Base-by-base conservation (phyloP, 2,797 vertebrate species). In the Gymnoscopelus braueri region DNA sequence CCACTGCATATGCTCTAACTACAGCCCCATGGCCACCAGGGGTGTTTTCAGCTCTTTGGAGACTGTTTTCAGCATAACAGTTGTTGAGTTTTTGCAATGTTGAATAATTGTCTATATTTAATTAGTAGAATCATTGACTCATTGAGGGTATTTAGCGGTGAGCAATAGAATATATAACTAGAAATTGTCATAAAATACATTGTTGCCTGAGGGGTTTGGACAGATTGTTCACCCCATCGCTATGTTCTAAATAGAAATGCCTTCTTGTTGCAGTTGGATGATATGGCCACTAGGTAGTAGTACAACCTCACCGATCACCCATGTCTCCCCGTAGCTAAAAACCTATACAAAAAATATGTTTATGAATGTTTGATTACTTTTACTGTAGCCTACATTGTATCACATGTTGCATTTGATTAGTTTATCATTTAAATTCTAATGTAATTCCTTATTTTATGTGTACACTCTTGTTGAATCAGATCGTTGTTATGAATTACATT, bases 271-370 rank as follows among this genome's bases (percentile, higher is more conserved):
- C 76, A 89, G 1, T 75, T 35, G 15, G 0, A 9, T 0, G 1
- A 57, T 1, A 4, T 26, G 3, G 48, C 89, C 91, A 87, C 87
- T 80, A 89, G 91, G 85, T 87, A 26, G 86, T 23, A 86, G 81
- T 88, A 77, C 49, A 89, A 73, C 66, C 78, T 75, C 69, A 81
- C 4, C 61, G 39, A 83, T 44, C 39, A 44, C 39, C 39, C 2
- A 8, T 44, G 5, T 44, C 39, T 44, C 9, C 39, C 9, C 39
- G 9, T 44, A 44, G 39, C 8, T 44, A 10, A 44, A 9, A 35
- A 6, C 32, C 5, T 35, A 62, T 19, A 3, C 4, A 23, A 60
- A 77, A 73, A 29, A 29, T 29, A 44, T 44, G 2, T 44, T 44
- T 7, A n/a, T n/a, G 2, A 44, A 44, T 44, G 39, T 44, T 44